Percentiles rank a stretch among this genome's conserved stretches.
phyloP scores from a whole-genome alignment of 2,888 invertebrate genomes.

The Antitype chi region DNA sequence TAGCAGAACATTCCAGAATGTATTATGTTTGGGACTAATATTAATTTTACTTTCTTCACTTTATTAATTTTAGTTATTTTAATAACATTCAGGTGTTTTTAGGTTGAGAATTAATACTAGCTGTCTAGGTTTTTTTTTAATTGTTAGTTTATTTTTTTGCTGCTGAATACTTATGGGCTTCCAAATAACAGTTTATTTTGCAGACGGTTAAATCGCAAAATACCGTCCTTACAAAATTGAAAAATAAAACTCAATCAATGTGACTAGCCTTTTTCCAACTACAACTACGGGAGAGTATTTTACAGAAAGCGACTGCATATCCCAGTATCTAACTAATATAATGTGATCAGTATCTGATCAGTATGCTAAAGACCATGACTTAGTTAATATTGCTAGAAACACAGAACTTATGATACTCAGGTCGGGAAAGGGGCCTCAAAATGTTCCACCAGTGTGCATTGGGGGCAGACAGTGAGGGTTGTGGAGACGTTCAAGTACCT shows the following conservation, averaged over 20 bases:
- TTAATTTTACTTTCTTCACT: not conserved
- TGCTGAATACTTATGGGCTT: too few relatives aligned
- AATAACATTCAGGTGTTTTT: not conserved
- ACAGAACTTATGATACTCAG: conserved; percentile 3
- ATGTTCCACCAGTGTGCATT: not conserved
- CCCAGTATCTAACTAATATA: not conserved
- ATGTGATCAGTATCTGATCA: not conserved
- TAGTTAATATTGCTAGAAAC: not conserved
- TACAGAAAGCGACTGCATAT: not conserved
- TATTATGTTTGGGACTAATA: conserved; percentile 1
- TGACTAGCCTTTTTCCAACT: not conserved
- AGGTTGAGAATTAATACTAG: not conserved
- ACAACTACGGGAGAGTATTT: not conserved
- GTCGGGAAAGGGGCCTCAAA: not conserved
- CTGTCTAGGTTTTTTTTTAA: not conserved
- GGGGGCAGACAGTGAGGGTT: too few relatives aligned
- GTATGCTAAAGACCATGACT: not conserved
- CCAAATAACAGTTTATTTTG: not conserved
- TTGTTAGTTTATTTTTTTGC: not conserved
- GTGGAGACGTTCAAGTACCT: too few relatives aligned
- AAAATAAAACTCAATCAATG: not conserved
- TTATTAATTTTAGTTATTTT: not conserved
- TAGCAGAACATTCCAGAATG: not conserved
- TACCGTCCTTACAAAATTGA: not conserved
- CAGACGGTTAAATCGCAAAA: not conserved